Evolutionary conservation across 2,797 vertebrate species (phyloP).

Genomic region (Adelosebastes latens): DNA sequence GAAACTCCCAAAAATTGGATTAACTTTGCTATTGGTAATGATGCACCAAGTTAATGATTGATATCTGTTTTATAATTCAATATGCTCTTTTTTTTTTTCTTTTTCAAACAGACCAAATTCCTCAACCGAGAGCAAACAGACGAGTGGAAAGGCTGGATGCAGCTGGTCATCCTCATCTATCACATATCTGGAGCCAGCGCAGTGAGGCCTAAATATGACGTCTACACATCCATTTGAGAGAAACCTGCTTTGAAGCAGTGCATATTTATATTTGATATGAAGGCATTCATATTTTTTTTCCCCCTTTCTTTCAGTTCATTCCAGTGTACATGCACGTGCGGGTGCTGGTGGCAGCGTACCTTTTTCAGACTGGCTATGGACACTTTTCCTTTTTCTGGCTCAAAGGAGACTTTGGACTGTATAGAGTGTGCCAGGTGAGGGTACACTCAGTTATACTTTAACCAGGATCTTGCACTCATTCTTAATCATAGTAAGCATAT

Average conservation of each 20-base stretch:
- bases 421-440: slow-evolving; percentile 95
- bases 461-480: background rate
- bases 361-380: slow-evolving; percentile 98
- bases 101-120: slow-evolving; percentile 87
- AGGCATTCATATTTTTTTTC: background rate
- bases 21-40: background rate
- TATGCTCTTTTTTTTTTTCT: background rate
- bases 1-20: background rate
- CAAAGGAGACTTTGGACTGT: slow-evolving; percentile 97
- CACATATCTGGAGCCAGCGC: slow-evolving; percentile 98
- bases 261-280: background rate
- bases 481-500: background rate
- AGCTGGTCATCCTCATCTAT: slow-evolving; percentile 98
- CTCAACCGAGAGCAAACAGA: slow-evolving; percentile 98
- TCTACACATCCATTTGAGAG: background rate
- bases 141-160: slow-evolving; percentile 99
- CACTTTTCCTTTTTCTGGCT: slow-evolving; percentile 99
- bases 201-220: slow-evolving; percentile 81
- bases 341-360: slow-evolving; percentile 96
- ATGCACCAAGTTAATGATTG: background rate
- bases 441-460: background rate
- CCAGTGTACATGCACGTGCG: slow-evolving; percentile 99
- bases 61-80: background rate
- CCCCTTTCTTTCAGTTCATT: slow-evolving; percentile 87
- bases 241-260: background rate